These are phyloP conservation scores for Chlorops oryzae DNA, from an alignment of 1,140 invertebrate genomes.

Conservation along the genomic window DNA sequence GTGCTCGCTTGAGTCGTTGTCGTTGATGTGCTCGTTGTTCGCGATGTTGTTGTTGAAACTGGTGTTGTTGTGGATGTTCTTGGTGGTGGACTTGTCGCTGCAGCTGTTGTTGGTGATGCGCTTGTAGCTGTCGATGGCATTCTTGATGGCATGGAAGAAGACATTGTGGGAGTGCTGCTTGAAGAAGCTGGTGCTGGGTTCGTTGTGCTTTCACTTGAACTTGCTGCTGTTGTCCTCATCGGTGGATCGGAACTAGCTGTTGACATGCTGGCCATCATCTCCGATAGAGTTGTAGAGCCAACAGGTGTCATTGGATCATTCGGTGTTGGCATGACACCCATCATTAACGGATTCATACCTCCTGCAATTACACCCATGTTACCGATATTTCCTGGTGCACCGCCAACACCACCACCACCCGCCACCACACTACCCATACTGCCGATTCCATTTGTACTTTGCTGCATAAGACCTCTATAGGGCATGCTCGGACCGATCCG, in stretches of 20 bases:
- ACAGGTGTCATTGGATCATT: background rate
- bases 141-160: background rate
- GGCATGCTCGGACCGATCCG: conserved; percentile 56
- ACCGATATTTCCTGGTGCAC: background rate
- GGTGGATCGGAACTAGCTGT: background rate
- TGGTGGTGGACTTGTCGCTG: background rate
- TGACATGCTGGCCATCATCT: background rate
- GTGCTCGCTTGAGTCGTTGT: conserved; percentile 12
- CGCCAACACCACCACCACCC: background rate
- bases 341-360: no score
- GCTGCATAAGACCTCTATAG: no score
- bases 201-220: background rate
- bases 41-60: conserved; percentile 8
- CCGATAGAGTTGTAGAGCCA: background rate
- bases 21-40: background rate
- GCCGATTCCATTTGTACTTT: background rate
- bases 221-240: background rate
- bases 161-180: background rate
- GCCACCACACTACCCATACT: background rate
- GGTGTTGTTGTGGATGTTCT: conserved; percentile 19
- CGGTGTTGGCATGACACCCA: background rate
- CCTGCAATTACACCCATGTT: background rate
- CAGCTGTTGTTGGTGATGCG: background rate
- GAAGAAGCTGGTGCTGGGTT: background rate
- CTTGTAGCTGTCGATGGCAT: background rate